Evolutionary conservation across 1,140 invertebrate genomes (phyloP).

Genomic region (Carposina sasakii): DNA sequence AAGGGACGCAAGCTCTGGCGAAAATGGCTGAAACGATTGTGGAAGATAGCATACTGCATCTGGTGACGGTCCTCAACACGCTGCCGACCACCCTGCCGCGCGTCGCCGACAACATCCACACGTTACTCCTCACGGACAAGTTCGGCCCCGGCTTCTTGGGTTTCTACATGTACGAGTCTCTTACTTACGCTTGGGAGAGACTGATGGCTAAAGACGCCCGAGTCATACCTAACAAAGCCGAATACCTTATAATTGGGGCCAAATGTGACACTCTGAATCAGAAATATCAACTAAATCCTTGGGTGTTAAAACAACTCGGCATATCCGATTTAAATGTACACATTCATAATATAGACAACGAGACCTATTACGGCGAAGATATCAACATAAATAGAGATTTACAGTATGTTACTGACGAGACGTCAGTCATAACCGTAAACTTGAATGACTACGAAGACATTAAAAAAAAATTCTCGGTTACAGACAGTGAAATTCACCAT

Average conservation of each 20-base stretch:
- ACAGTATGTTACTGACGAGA: not conserved
- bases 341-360: not conserved
- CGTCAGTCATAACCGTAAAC: not conserved
- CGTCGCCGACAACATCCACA: constrained; percentile 67
- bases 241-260: constrained; percentile 3
- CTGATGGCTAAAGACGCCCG: not conserved
- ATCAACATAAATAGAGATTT: not conserved
- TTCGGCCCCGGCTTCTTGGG: constrained; percentile 82
- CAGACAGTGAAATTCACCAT: not conserved
- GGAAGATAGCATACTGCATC: constrained; percentile 60
- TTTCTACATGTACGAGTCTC: constrained; percentile 75
- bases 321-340: not conserved
- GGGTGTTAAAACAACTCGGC: not conserved
- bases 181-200: constrained; percentile 75
- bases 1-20: constrained; percentile 77
- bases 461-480: not conserved
- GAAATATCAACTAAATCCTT: not conserved
- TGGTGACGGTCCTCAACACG: constrained; percentile 21
- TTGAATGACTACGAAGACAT: constrained; percentile 2
- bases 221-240: not conserved
- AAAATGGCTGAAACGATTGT: constrained; percentile 74
- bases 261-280: not conserved
- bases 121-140: constrained; percentile 79
- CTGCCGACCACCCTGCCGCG: not conserved
- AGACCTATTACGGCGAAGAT: not conserved